Percentiles rank a stretch among this genome's conserved stretches.
Conservation (phyloP, 2,888 invertebrate genomes). For the Drosophila suboccidentalis region DNA sequence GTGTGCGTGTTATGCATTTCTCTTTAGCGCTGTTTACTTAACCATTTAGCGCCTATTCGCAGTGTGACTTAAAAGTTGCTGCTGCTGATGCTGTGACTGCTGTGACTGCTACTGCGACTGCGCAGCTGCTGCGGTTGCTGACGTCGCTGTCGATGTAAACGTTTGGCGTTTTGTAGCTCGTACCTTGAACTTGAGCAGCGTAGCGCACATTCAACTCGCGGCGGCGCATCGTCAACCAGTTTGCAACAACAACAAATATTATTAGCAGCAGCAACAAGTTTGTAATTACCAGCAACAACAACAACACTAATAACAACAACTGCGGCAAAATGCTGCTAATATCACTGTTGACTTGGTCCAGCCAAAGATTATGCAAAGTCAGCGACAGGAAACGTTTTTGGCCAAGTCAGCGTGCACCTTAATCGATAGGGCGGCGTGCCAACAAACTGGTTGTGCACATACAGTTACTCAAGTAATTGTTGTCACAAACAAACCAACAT, state of each 20-base stretch:
- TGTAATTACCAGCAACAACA: slow-evolving; percentile 63
- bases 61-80: slow-evolving; percentile 21
- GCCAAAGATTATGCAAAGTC: slow-evolving; percentile 70
- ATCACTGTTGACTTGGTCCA: slow-evolving; percentile 26
- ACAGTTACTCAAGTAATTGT: background rate
- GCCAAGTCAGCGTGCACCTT: slow-evolving; percentile 17
- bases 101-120: background rate
- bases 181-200: slow-evolving; percentile 74
- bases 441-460: slow-evolving; percentile 40
- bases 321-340: slow-evolving; percentile 11
- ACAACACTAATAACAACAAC: slow-evolving; percentile 18
- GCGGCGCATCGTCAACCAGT: slow-evolving; percentile 66
- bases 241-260: slow-evolving; percentile 60
- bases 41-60: slow-evolving; percentile 59
- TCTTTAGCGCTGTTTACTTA: slow-evolving; percentile 61
- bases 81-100: slow-evolving; percentile 9
- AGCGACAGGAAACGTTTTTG: slow-evolving; percentile 66
- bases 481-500: background rate
- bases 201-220: slow-evolving; percentile 36
- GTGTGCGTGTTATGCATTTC: slow-evolving; percentile 70
- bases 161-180: slow-evolving; percentile 42
- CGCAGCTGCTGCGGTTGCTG: slow-evolving; percentile 12
- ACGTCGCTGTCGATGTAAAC: background rate
- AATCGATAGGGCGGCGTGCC: slow-evolving; percentile 37
- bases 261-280: slow-evolving; percentile 60